These are phyloP conservation scores for Bombus turneri DNA, from an alignment of 1,140 invertebrate species.

Conservation along the genomic window DNA sequence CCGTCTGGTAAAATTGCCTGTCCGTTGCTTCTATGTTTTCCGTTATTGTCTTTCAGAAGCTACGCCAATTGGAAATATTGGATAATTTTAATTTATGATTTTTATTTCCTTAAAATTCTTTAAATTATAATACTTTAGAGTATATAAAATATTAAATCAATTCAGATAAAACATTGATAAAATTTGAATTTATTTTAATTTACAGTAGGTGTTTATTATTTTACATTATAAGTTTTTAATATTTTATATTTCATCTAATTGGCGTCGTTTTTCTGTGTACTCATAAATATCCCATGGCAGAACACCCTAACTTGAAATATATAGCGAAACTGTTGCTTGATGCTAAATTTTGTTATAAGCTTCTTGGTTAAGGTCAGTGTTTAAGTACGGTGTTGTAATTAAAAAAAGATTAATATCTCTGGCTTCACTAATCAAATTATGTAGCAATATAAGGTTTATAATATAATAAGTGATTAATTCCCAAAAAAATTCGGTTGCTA, in stretches of 20 bases:
- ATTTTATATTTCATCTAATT: conserved; percentile 36
- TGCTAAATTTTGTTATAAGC: conserved; percentile 42
- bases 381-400: conserved; percentile 47
- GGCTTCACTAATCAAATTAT: conserved; percentile 44
- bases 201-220: neutral
- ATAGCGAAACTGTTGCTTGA: conserved; percentile 31
- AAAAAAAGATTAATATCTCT: conserved; percentile 46
- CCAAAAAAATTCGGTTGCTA: neutral
- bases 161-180: neutral
- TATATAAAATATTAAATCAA: neutral
- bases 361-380: conserved; percentile 47
- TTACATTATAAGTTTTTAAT: neutral
- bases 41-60: conserved; percentile 53
- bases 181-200: neutral
- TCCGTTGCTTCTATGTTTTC: conserved; percentile 54
- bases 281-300: conserved; percentile 33
- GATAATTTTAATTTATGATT: neutral
- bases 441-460: neutral
- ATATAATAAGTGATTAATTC: neutral
- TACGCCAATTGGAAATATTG: conserved; percentile 35
- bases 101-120: neutral
- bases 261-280: conserved; percentile 39
- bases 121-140: neutral
- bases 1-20: conserved; percentile 48
- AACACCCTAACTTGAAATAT: conserved; percentile 42